Evolutionary conservation across 2,888 invertebrate genomes (phyloP).

Genomic region (Dolichomitus sp.): DNA sequence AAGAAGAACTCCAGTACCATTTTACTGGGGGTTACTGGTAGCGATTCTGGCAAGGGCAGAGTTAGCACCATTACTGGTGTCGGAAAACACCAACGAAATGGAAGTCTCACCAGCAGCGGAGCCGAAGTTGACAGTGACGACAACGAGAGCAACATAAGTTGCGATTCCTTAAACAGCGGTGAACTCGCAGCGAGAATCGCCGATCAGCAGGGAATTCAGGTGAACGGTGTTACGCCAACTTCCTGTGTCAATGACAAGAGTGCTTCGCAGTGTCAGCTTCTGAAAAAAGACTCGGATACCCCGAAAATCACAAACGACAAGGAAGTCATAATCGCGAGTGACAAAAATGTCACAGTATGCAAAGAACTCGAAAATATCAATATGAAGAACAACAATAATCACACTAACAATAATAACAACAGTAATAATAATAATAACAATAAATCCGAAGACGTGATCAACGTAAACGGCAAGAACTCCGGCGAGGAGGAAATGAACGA

Average conservation of each 20-base stretch:
- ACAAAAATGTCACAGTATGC: conserved; percentile 46
- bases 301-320: conserved; percentile 78
- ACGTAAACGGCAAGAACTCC: conserved; percentile 35
- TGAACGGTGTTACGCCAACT: conserved; percentile 41
- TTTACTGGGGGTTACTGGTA: conserved; percentile 71
- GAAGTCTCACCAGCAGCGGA: conserved; percentile 89
- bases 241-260: conserved; percentile 77
- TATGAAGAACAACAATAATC: conserved; percentile 49
- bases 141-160: conserved; percentile 92
- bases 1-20: conserved; percentile 88
- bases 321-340: conserved; percentile 19
- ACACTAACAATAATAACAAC: conserved; percentile 53
- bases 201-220: conserved; percentile 37
- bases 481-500: conserved; percentile 83
- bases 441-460: conserved; percentile 29
- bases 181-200: conserved; percentile 87
- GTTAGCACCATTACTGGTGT: conserved; percentile 84
- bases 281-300: conserved; percentile 69
- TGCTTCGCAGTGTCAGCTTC: conserved; percentile 85
- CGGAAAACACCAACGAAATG: conserved; percentile 87
- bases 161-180: conserved; percentile 93
- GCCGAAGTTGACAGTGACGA: conserved; percentile 91
- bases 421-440: conserved; percentile 65
- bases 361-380: conserved; percentile 43
- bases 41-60: conserved; percentile 85